phyloP scores from a whole-genome alignment of 1,140 invertebrate species.

The Cataglyphis hispanica region DNA sequence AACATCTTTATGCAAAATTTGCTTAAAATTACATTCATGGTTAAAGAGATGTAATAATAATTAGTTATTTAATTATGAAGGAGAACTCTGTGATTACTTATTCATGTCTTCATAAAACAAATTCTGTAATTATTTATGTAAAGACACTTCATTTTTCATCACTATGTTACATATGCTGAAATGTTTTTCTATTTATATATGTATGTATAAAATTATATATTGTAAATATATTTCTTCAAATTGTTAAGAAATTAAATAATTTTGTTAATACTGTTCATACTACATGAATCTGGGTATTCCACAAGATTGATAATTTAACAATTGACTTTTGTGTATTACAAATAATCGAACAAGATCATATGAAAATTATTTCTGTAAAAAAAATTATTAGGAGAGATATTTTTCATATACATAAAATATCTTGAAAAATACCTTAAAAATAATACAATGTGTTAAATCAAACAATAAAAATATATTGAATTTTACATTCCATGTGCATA shows the following conservation, averaged over 20 bases:
- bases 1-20: background rate
- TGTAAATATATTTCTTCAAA: slow-evolving; percentile 8
- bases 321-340: background rate
- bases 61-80: background rate
- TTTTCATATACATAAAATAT: background rate
- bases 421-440: no score
- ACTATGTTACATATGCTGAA: background rate
- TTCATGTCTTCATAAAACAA: slow-evolving; percentile 9
- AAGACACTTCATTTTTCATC: background rate
- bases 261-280: background rate
- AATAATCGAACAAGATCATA: background rate
- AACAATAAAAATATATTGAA: no score
- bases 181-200: slow-evolving; percentile 22
- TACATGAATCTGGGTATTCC: background rate
- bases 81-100: background rate
- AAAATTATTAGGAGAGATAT: background rate
- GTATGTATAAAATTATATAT: background rate
- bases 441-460: no score
- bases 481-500: no score
- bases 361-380: no score
- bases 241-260: slow-evolving; percentile 27
- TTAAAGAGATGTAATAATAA: background rate
- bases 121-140: background rate
- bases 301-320: background rate
- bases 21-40: background rate